phyloP scores from a whole-genome alignment of 2,888 invertebrate species.

The Drosophila leonis region DNA sequence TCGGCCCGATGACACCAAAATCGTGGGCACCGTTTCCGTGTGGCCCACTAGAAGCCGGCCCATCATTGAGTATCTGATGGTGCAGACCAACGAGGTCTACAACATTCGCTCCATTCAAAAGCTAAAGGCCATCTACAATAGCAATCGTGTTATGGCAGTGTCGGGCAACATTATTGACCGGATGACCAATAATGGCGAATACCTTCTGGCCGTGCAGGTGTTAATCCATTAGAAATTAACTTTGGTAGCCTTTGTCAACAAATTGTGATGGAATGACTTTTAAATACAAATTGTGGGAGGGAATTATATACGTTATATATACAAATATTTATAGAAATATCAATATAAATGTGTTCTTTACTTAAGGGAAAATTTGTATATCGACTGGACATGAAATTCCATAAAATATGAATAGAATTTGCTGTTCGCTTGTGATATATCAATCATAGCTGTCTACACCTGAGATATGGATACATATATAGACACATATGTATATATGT shows the following conservation, averaged over 20 bases:
- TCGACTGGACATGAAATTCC: not conserved
- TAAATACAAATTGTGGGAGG: slow-evolving; percentile 12
- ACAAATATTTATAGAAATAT: not conserved
- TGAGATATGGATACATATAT: not conserved
- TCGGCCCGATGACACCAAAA: slow-evolving; percentile 59
- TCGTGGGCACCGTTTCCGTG: slow-evolving; percentile 72
- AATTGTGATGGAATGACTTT: slow-evolving; percentile 22
- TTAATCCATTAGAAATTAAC: slow-evolving; percentile 34
- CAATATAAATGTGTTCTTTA: not conserved
- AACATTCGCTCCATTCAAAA: slow-evolving; percentile 71
- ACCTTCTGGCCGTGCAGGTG: slow-evolving; percentile 73
- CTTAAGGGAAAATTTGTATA: not conserved
- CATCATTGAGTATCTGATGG: slow-evolving; percentile 62
- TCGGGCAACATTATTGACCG: slow-evolving; percentile 59
- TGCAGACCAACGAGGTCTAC: slow-evolving; percentile 76
- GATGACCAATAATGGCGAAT: slow-evolving; percentile 68
- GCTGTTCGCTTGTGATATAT: not conserved
- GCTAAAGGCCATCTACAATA: slow-evolving; percentile 58
- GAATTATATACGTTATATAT: not conserved
- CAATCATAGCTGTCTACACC: not conserved
- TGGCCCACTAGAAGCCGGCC: slow-evolving; percentile 66
- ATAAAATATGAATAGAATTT: not conserved
- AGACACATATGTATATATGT: too few species aligned
- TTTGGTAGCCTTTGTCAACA: not conserved
- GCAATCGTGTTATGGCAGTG: slow-evolving; percentile 69